Evolutionary conservation across 2,113 vertebrate species (phyloP).

Genomic region (Sinocyclocheilus anophthalmus): DNA sequence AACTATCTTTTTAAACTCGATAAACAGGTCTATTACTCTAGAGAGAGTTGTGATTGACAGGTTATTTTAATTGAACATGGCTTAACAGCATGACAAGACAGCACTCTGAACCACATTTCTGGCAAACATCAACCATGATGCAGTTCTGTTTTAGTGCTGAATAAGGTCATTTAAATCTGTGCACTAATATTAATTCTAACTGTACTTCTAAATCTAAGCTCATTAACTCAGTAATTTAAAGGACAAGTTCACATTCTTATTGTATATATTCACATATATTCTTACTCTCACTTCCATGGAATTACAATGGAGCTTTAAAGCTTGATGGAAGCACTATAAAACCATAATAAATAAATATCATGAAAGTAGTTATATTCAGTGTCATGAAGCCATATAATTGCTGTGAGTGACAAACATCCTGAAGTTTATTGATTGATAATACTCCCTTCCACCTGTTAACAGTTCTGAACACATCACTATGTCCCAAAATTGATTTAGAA

Average conservation of each 20-base stretch:
- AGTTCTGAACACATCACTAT: neutral
- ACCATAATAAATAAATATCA: too few species aligned
- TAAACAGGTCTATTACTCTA: neutral
- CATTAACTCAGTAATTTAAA: neutral
- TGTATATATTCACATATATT: too few species aligned
- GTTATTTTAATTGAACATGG: slow-evolving; percentile 9
- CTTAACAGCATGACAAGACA: neutral
- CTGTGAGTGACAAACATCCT: neutral
- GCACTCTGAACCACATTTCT: neutral
- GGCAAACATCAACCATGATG: neutral
- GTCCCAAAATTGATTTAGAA: neutral
- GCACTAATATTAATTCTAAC: neutral
- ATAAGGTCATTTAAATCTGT: neutral
- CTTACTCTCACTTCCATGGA: too few species aligned
- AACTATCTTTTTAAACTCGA: slow-evolving; percentile 4
- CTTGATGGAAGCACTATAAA: too few species aligned
- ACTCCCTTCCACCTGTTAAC: neutral
- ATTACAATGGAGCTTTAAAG: too few species aligned
- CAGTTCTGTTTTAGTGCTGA: neutral
- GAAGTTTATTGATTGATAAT: neutral
- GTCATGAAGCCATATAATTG: neutral
- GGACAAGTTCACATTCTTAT: neutral
- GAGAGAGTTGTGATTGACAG: neutral
- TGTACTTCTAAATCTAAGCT: neutral
- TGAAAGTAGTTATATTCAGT: too few species aligned